Evolutionary conservation across 2,797 vertebrate genomes (phyloP).

Genomic region (Calcarius lapponicus): DNA sequence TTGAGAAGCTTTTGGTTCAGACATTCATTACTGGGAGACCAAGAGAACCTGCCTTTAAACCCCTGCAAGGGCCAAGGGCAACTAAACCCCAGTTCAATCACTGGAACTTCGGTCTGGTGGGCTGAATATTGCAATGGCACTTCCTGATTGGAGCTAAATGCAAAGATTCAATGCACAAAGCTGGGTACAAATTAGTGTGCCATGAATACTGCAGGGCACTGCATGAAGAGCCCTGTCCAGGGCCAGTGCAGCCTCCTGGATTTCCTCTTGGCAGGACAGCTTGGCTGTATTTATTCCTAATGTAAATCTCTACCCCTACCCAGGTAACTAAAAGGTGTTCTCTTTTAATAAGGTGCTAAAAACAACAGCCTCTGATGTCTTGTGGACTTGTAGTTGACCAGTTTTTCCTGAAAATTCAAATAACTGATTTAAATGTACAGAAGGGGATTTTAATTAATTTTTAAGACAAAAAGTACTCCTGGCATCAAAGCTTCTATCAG

Average conservation of each 20-base stretch:
- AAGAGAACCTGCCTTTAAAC: background rate
- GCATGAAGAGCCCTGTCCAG: background rate
- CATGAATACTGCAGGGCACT: background rate
- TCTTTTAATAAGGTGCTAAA: background rate
- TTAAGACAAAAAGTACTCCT: background rate
- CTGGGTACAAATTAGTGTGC: background rate
- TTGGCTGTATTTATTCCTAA: background rate
- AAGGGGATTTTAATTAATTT: background rate
- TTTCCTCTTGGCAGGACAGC: background rate
- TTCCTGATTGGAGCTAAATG: background rate
- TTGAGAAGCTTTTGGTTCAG: background rate
- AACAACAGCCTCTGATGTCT: background rate
- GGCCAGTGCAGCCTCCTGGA: background rate
- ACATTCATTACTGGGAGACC: background rate
- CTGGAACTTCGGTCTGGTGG: background rate
- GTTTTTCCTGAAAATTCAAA: background rate
- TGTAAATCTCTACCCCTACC: background rate
- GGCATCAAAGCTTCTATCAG: background rate
- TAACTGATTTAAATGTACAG: background rate
- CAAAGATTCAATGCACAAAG: background rate
- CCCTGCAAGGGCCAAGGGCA: background rate
- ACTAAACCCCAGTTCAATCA: background rate
- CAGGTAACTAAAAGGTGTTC: background rate
- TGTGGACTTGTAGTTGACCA: background rate
- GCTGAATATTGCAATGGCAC: background rate